Evolutionary conservation across 37 sponge, comb jelly and placozoan species (phyloP).

Genomic region (Hormiphora californensis): DNA sequence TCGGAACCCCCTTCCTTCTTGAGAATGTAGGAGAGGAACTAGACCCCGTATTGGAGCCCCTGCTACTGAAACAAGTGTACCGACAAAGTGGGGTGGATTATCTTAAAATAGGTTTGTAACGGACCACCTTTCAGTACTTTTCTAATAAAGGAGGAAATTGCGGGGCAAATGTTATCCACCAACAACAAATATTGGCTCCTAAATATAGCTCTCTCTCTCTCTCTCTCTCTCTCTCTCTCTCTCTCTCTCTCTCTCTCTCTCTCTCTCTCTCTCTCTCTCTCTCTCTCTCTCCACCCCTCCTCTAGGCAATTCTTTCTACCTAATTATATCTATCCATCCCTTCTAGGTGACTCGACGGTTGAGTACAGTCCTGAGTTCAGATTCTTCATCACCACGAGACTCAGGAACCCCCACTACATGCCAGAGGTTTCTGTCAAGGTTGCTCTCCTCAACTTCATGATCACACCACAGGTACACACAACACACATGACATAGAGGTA

Average conservation of each 20-base stretch:
- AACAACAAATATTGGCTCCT: no score
- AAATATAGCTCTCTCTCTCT: no score
- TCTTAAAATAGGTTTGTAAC: not conserved
- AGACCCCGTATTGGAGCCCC: conserved; percentile 54
- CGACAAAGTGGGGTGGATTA: conserved; percentile 29
- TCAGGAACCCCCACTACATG: conserved; percentile 55
- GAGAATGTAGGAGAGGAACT: conserved; percentile 57
- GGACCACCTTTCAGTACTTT: no score
- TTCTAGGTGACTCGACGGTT: conserved; percentile 44
- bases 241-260: no score
- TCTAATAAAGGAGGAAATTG: not conserved
- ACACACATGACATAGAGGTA: no score
- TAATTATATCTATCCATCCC: not conserved
- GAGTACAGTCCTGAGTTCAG: conserved; percentile 53
- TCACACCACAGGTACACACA: conserved; percentile 51
- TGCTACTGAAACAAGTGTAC: conserved; percentile 45
- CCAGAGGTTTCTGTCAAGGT: conserved; percentile 56
- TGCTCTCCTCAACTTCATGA: conserved; percentile 54
- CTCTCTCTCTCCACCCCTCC: no score
- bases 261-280: not conserved
- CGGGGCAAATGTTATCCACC: not conserved
- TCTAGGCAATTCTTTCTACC: not conserved
- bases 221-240: no score
- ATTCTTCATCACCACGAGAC: conserved; percentile 53
- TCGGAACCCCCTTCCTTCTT: conserved; percentile 44